Base-by-base conservation (phyloP, 2,888 invertebrate species). In the Melolontha melolontha region DNA sequence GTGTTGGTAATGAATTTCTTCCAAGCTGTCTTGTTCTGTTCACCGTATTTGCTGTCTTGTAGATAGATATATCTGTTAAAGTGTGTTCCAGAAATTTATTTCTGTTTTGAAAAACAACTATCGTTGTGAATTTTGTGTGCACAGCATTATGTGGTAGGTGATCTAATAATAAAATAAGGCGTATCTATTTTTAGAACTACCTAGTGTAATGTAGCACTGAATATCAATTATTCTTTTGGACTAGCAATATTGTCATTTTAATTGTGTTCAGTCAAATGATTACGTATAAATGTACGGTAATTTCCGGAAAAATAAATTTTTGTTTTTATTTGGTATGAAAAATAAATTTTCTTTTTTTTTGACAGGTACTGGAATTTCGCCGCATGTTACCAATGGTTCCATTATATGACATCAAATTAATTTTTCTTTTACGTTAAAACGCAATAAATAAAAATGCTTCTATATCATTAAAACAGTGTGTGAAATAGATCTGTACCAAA, bases 161-260 rank as follows among this genome's bases (percentile, higher is more conserved):
- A 34, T 47, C 47, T 47, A 47, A 62, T 62, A 62, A 62, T 62
- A 62, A 62, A 62, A 49, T 62, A 62, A 62, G 59, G 59, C 59
- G 59, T 62, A 62, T 62, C 59, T 62, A 62, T 62, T 62, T 62
- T 62, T 62, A 62, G 59, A 62, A 42, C 47, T 47, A 62, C 59
- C 59, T 62, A 62, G 59, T 16, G 16, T 14, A 27, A 34, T 49
- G 14, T 27, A 47, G 59, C 16, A 62, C 47, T 62, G 44, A 62
- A 62, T 62, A 62, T 47, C 16, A 47, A 47, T 49, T 44, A 47
- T 62, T 44, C 42, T 47, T 62, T 62, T 47, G 29, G 47, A 39
- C 59, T 49, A 8, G 39, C 47, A 42, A 62, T 62, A 62, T 62
- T 62, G 59, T 62, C 59, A 62, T 62, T 44, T 29, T 39, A 47